phyloP scores from a whole-genome alignment of 2,113 vertebrate species.

The Lagopus leucura region DNA sequence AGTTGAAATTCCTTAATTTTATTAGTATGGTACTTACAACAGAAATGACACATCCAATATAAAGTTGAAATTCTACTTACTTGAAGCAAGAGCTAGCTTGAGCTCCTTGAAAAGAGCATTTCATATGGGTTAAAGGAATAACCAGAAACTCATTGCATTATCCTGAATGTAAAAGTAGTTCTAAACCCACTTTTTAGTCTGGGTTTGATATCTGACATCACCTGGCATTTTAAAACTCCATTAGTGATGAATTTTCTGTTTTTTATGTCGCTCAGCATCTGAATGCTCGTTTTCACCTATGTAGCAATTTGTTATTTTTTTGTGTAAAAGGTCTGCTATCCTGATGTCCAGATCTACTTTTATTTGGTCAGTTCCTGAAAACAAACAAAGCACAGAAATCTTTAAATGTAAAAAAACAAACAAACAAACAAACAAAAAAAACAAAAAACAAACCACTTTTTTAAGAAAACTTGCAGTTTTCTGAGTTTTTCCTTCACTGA shows the following conservation, averaged over 20 bases:
- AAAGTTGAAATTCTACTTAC: background rate
- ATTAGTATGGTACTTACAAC: background rate
- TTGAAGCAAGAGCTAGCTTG: background rate
- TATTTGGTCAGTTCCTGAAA: background rate
- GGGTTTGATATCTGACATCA: background rate
- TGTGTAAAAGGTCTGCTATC: background rate
- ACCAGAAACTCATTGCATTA: background rate
- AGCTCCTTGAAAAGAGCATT: background rate
- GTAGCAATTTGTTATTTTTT: background rate
- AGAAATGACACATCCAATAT: background rate
- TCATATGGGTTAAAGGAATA: background rate
- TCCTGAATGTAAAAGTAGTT: background rate
- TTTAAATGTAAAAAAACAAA: background rate
- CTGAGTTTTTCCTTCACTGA: background rate
- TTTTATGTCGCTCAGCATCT: background rate
- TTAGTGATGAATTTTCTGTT: background rate
- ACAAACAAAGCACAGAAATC: background rate
- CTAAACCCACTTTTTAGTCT: background rate
- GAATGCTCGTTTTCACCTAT: background rate
- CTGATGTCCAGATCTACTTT: background rate
- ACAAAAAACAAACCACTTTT: background rate
- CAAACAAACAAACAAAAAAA: background rate
- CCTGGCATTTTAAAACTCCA: background rate
- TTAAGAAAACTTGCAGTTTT: background rate
- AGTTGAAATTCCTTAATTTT: background rate